Percentiles rank a stretch among this genome's conserved stretches.
Evolutionary conservation across 1,140 invertebrate genomes (phyloP).

Genomic region (Adoxophyes honmai): DNA sequence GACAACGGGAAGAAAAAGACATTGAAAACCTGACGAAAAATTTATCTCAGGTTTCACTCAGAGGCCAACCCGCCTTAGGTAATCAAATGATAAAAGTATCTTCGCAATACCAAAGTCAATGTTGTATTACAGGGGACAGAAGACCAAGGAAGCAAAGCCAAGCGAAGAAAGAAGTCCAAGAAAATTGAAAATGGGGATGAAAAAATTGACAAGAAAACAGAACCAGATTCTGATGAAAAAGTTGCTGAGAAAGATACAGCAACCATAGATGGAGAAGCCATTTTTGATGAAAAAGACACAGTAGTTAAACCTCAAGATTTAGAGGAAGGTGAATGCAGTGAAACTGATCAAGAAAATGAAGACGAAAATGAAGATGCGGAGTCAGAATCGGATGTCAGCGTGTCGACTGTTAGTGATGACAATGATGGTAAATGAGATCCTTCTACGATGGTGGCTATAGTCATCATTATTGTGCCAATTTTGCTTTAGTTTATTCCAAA

Average conservation of each 20-base stretch:
- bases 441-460: too few species aligned
- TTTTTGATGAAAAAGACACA: conserved; percentile 19
- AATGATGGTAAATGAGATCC: conserved; percentile 49
- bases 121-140: conserved; percentile 69
- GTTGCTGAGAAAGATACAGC: conserved; percentile 20
- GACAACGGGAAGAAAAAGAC: conserved; percentile 47
- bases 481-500: too few species aligned
- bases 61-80: conserved; percentile 78
- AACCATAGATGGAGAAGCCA: conserved; percentile 20
- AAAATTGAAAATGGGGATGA: conserved; percentile 16
- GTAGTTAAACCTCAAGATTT: conserved; percentile 29
- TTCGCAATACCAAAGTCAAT: conserved; percentile 63
- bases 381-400: conserved; percentile 38
- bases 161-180: conserved; percentile 36
- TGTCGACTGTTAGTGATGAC: conserved; percentile 58
- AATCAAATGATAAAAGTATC: conserved; percentile 67
- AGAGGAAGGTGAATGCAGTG: conserved; percentile 84
- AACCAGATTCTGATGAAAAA: conserved; percentile 14
- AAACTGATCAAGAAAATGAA: conserved; percentile 54
- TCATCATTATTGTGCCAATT: too few species aligned
- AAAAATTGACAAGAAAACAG: conserved; percentile 22
- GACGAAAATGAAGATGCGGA: conserved; percentile 27
- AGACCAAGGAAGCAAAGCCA: conserved; percentile 39
- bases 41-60: conserved; percentile 79
- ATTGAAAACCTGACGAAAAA: conserved; percentile 79